A percentile compares a stretch with the other conserved stretches of the same genome.
phyloP scores from a whole-genome alignment of 2,888 invertebrate species.

The Clepsis dumicolana region DNA sequence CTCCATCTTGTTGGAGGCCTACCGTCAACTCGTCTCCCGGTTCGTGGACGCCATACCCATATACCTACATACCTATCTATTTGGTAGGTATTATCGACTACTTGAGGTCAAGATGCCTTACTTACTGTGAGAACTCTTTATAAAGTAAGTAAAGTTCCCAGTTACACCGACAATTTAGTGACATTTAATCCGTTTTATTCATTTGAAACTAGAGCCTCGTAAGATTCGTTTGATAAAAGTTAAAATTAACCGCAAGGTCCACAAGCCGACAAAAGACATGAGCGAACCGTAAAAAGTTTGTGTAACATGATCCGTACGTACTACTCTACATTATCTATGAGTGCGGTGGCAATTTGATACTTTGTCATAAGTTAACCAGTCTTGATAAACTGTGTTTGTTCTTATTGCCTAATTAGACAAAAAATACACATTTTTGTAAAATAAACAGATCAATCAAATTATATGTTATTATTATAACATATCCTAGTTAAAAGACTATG shows the following conservation, averaged over 20 bases:
- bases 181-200: slow-evolving; percentile 28
- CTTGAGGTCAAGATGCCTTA: too few relatives aligned
- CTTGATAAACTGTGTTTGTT: not conserved
- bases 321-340: not conserved
- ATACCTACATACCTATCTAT: too few relatives aligned
- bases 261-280: slow-evolving; percentile 1
- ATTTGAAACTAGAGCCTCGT: slow-evolving; percentile 31
- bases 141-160: not conserved
- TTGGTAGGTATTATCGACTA: too few relatives aligned
- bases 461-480: too few relatives aligned
- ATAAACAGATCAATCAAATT: too few relatives aligned
- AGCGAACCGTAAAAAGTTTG: slow-evolving; percentile 13
- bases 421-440: too few relatives aligned
- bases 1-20: too few relatives aligned
- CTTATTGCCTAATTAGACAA: not conserved
- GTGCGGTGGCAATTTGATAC: slow-evolving; percentile 13
- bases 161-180: not conserved
- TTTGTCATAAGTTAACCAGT: slow-evolving; percentile 9
- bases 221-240: slow-evolving; percentile 30
- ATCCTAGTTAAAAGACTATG: too few relatives aligned
- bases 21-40: too few relatives aligned
- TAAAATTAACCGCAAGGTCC: slow-evolving; percentile 39
- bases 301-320: slow-evolving; percentile 6
- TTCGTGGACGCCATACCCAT: too few relatives aligned
- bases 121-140: not conserved